phyloP scores from a whole-genome alignment of 2,888 invertebrate genomes.

The Subacronicta megacephala region DNA sequence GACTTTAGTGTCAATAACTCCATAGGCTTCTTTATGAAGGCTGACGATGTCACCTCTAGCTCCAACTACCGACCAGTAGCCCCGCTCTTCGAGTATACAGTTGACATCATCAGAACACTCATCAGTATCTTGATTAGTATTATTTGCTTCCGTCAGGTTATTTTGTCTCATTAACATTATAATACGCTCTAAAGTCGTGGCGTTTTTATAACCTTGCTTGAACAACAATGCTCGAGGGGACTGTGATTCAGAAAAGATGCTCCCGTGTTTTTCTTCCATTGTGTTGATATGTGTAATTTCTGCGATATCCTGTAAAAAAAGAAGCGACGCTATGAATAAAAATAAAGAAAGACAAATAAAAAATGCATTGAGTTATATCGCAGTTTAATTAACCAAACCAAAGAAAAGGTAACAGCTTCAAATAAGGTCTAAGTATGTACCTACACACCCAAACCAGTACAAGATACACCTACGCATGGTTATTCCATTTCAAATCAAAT shows the following conservation, averaged over 20 bases:
- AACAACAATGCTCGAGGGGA: conserved; percentile 79
- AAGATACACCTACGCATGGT: too few relatives aligned
- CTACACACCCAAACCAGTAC: too few relatives aligned
- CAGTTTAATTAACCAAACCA: too few relatives aligned
- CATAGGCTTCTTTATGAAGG: conserved; percentile 74
- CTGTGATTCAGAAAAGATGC: conserved; percentile 76
- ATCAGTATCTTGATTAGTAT: conserved; percentile 61
- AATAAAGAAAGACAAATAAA: too few relatives aligned
- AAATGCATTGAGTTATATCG: too few relatives aligned
- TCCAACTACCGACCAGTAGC: conserved; percentile 77
- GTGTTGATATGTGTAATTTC: conserved; percentile 73
- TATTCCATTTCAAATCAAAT: too few relatives aligned
- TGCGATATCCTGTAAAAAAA: conserved; percentile 74
- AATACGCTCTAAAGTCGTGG: conserved; percentile 76
- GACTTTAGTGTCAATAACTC: conserved; percentile 90
- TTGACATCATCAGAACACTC: conserved; percentile 65
- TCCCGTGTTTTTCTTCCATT: conserved; percentile 77
- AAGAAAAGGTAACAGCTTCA: too few relatives aligned
- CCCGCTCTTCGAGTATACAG: conserved; percentile 70
- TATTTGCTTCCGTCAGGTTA: conserved; percentile 74
- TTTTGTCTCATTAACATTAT: conserved; percentile 81
- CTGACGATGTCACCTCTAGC: conserved; percentile 78
- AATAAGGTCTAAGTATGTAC: too few relatives aligned
- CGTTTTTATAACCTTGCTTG: conserved; percentile 77
- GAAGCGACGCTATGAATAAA: neutral